Evolutionary conservation across 1,140 invertebrate genomes (phyloP).

Genomic region (Anastatus disparis): DNA sequence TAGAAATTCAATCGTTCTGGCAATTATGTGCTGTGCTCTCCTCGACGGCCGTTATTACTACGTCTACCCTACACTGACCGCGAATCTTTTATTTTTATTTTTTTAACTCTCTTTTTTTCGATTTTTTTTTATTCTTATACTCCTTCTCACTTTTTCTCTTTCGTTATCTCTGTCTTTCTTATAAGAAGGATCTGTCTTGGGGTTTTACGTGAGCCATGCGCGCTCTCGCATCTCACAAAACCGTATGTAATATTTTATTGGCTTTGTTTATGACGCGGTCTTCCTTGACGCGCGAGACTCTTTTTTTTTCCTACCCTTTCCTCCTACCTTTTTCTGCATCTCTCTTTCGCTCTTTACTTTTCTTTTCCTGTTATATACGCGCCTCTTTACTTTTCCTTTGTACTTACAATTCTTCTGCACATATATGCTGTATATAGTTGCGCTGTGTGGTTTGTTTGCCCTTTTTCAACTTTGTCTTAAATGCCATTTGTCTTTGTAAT

Average conservation of each 20-base stretch:
- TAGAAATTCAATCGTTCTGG: conserved; percentile 66
- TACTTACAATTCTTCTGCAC: conserved; percentile 21
- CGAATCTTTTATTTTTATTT: conserved; percentile 40
- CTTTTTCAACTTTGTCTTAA: conserved; percentile 11
- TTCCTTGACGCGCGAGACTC: conserved; percentile 51
- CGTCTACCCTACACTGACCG: conserved; percentile 44
- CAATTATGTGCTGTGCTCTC: conserved; percentile 57
- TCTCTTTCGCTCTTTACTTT: conserved; percentile 28
- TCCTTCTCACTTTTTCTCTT: conserved; percentile 41
- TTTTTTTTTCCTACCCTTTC: conserved; percentile 9
- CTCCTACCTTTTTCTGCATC: neutral
- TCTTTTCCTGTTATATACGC: neutral
- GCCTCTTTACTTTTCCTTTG: conserved; percentile 35
- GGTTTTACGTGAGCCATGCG: conserved; percentile 27
- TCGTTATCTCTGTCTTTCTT: conserved; percentile 2
- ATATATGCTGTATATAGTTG: neutral
- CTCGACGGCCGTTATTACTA: conserved; percentile 59
- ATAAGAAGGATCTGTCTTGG: conserved; percentile 41
- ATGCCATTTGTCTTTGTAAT: conserved; percentile 29
- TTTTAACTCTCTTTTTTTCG: no score
- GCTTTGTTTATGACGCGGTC: conserved; percentile 63
- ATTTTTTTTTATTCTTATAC: no score
- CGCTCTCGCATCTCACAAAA: no score
- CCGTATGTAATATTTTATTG: conserved; percentile 64
- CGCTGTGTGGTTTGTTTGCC: conserved; percentile 22